A percentile compares a stretch with the other conserved stretches of the same genome.
Conservation (phyloP, 2,888 invertebrate species). For the Frankliniella fusca region DNA sequence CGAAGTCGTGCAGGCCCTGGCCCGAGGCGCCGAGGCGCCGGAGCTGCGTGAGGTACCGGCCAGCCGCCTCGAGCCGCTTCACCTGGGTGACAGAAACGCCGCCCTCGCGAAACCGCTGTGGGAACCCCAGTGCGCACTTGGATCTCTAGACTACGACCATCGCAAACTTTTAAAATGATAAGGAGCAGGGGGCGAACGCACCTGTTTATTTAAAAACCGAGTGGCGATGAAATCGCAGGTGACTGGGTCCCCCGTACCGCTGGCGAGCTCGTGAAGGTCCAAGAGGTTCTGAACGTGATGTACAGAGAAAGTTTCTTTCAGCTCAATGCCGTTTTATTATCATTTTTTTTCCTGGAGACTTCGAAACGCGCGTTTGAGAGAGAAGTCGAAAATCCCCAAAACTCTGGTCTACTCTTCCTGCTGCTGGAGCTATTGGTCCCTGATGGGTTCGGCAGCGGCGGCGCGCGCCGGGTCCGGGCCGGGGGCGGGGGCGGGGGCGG, state of each 20-base stretch:
- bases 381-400: no score
- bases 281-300: neutral
- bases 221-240: neutral
- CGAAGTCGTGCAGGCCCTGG: constrained; percentile 8
- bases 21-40: neutral
- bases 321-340: neutral
- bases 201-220: neutral
- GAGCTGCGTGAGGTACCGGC: neutral
- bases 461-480: no score
- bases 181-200: neutral
- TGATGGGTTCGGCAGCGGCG: no score
- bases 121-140: no score
- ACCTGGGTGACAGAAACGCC: no score
- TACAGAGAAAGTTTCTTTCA: neutral
- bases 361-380: neutral
- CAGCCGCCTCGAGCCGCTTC: neutral
- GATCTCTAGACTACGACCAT: no score
- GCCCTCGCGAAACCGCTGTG: no score
- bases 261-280: neutral
- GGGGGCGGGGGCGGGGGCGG: neutral
- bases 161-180: no score
- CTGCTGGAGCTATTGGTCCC: no score
- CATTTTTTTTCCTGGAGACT: neutral
- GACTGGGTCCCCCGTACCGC: neutral
- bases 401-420: no score